Evolutionary conservation across 2,888 invertebrate species (phyloP).

Genomic region (Sesia bembeciformis): DNA sequence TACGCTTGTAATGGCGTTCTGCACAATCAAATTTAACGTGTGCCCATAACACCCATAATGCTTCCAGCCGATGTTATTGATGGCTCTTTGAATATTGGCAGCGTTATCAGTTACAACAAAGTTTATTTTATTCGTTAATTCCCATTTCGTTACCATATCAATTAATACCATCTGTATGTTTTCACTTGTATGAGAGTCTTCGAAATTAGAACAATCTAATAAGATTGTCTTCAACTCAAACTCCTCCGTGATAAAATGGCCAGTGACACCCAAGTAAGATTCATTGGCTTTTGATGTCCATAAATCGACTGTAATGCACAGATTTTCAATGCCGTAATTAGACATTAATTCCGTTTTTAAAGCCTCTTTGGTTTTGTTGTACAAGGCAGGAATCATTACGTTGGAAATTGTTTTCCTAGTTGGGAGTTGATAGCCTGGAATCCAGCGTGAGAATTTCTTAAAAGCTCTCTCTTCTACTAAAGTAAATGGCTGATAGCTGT

Average conservation of each 20-base stretch:
- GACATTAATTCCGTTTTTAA: no score
- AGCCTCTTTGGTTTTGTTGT: no score
- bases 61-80: slow-evolving; percentile 2
- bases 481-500: no score
- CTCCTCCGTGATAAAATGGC: not conserved
- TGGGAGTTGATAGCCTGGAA: no score
- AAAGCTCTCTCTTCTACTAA: no score
- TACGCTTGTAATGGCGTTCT: not conserved
- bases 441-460: no score
- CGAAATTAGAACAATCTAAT: not conserved
- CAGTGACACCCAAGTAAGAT: slow-evolving; percentile 2
- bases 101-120: slow-evolving; percentile 4
- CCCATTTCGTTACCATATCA: not conserved
- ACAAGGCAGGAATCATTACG: no score
- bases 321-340: not conserved
- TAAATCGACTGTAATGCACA: not conserved
- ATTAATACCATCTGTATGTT: not conserved
- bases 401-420: no score
- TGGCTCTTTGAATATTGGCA: slow-evolving; percentile 1
- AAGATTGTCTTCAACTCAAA: not conserved
- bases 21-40: slow-evolving; percentile 7
- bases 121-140: not conserved
- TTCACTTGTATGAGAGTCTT: not conserved
- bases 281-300: not conserved
- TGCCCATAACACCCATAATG: slow-evolving; percentile 4